Base-by-base conservation (phyloP, 2,888 invertebrate genomes). In the Neria commutata region DNA sequence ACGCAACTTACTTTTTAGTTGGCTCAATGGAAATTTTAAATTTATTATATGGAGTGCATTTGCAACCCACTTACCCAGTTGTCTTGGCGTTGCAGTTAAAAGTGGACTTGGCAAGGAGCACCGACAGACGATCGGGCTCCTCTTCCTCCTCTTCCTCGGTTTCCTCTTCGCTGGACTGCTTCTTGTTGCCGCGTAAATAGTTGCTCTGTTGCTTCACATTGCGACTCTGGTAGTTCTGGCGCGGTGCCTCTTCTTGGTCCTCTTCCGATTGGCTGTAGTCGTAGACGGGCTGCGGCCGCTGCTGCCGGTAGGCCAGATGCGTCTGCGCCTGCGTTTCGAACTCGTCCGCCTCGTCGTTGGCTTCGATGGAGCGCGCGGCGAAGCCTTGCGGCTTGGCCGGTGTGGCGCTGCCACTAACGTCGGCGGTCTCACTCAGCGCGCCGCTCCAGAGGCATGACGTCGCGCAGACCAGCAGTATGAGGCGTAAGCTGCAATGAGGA, bases 111-210 rank as follows among this genome's bases (percentile, higher is more conserved):
- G 90, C 91, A 60, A 95, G 84, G 50, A 95, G 85, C 42, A 88
- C 81, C 14, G 89, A 87, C 17, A 95, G 85, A 69, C 93, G 88
- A 82, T 95, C 95, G 1, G 95, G 95, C 72, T 93, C 91, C 67
- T 88, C 87, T 65, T 89, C 85, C 66, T 89, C 87, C 65, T 88
- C 85, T 74, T 89, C 89, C 76, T 93, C 91, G 68, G 88, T 87
- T 67, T 88, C 84, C 67, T 88, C 87, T 66, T 88, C 85, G 34
- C 69, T 62, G 16, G 73, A 74, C 52, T 70, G 72, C 54, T 74
- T 72, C 25, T 69, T 70, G 45, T 65, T 72, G 54, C 46, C 61
- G 54, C 72, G 78, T 50, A 77, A 71, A 64, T 72, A 77, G 56
- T 71, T 77, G 64, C 63, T 72, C 61, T 74, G 76, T 56, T 79